Percentiles rank a stretch among this genome's conserved stretches.
These are phyloP conservation scores for Dissostichus mawsoni DNA, from an alignment of 2,113 vertebrate species.

Conservation along the genomic window DNA sequence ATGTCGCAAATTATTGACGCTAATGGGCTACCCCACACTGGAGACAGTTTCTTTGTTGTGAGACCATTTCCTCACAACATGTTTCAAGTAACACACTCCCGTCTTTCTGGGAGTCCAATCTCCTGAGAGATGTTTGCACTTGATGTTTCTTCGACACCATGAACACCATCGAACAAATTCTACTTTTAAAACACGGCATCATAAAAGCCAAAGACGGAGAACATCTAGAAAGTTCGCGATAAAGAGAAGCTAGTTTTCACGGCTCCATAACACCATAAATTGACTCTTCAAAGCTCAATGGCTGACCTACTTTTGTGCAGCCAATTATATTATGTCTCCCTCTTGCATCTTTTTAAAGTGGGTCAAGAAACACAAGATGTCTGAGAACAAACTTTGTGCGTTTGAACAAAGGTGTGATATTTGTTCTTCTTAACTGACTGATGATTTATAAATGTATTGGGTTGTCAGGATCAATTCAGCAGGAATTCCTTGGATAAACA, in stretches of 20 bases:
- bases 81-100: conserved; percentile 8
- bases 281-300: conserved; percentile 72
- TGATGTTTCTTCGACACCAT: conserved; percentile 18
- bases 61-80: conserved; percentile 21
- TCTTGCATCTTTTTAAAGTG: conserved; percentile 67
- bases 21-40: conserved; percentile 15
- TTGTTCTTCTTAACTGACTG: conserved; percentile 40
- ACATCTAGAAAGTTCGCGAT: conserved; percentile 48
- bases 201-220: conserved; percentile 59
- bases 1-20: conserved; percentile 28
- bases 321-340: conserved; percentile 68
- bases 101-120: conserved; percentile 37
- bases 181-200: conserved; percentile 36
- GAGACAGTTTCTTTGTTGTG: background rate
- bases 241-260: conserved; percentile 50
- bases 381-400: conserved; percentile 52
- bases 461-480: conserved; percentile 38
- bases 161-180: conserved; percentile 16
- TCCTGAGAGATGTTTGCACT: conserved; percentile 30
- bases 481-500: conserved; percentile 29
- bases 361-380: conserved; percentile 65
- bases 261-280: conserved; percentile 64
- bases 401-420: conserved; percentile 30
- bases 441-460: conserved; percentile 54
- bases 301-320: conserved; percentile 71